Percentiles rank a stretch among this genome's conserved stretches.
These are phyloP conservation scores for Eilema caniola DNA, from an alignment of 2,888 invertebrate genomes.

Conservation along the genomic window DNA sequence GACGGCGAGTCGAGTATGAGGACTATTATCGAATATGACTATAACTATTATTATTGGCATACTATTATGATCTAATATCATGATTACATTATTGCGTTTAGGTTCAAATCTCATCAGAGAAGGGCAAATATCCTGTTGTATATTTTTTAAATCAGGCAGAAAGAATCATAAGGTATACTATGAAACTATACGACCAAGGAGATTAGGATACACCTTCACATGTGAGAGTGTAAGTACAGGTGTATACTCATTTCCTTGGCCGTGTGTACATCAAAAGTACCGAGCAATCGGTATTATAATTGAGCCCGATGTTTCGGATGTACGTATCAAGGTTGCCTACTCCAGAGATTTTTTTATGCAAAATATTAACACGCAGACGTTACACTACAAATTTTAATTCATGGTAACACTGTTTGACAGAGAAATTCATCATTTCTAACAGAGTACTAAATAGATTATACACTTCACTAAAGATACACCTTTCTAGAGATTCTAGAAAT, in stretches of 20 bases:
- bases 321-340: no score
- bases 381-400: neutral
- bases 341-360: neutral
- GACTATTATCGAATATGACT: neutral
- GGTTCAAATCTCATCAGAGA: neutral
- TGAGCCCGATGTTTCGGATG: no score
- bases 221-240: no score
- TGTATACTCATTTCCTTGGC: no score
- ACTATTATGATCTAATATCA: neutral
- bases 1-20: neutral
- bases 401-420: neutral
- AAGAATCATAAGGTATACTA: neutral
- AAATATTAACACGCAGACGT: neutral
- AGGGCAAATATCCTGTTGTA: no score
- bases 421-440: neutral
- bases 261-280: neutral
- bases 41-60: neutral
- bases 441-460: neutral
- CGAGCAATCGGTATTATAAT: neutral
- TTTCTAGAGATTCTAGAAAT: neutral
- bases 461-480: neutral
- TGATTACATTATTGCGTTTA: neutral
- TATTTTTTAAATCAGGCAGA: neutral
- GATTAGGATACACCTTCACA: no score
- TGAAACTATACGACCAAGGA: neutral